Percentiles rank a stretch among this genome's conserved stretches.
Conservation (phyloP, 2,888 invertebrate genomes). For the Drosophila nigricruria region DNA sequence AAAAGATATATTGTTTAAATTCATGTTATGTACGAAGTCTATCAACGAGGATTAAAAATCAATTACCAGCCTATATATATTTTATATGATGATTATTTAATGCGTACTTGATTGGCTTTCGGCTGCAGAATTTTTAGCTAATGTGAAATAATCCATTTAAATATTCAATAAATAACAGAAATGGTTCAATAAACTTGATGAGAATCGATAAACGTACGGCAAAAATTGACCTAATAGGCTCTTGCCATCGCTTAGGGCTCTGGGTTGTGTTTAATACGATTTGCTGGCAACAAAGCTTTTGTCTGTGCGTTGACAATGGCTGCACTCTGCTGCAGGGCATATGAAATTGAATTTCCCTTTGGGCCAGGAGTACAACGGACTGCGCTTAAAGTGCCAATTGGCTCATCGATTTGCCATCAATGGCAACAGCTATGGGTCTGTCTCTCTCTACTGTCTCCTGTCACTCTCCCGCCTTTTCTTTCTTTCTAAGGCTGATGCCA, state of each 20-base stretch:
- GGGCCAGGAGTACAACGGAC: slow-evolving; percentile 14
- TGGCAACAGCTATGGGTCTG: slow-evolving; percentile 7
- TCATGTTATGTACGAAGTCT: too few relatives aligned
- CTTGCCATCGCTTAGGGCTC: background rate
- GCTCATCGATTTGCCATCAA: slow-evolving; percentile 57
- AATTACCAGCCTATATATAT: background rate
- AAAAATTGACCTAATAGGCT: slow-evolving; percentile 7
- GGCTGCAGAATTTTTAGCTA: background rate
- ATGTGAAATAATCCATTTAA: background rate
- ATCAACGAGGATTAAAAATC: background rate
- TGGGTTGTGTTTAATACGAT: slow-evolving; percentile 23
- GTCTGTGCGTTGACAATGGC: slow-evolving; percentile 1
- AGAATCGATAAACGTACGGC: slow-evolving; percentile 9
- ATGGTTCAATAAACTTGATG: background rate
- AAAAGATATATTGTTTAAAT: background rate
- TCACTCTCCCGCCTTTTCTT: too few relatives aligned
- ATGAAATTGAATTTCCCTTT: slow-evolving; percentile 42
- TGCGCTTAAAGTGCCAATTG: slow-evolving; percentile 36
- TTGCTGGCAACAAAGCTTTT: slow-evolving; percentile 15
- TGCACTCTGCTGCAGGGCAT: slow-evolving; percentile 27
- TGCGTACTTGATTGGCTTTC: background rate
- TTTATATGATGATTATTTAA: background rate
- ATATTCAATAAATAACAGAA: background rate
- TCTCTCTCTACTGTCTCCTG: background rate
- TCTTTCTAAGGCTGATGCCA: slow-evolving; percentile 20